Conservation (phyloP, 2,888 invertebrate genomes). For the Dryobota labecula region DNA sequence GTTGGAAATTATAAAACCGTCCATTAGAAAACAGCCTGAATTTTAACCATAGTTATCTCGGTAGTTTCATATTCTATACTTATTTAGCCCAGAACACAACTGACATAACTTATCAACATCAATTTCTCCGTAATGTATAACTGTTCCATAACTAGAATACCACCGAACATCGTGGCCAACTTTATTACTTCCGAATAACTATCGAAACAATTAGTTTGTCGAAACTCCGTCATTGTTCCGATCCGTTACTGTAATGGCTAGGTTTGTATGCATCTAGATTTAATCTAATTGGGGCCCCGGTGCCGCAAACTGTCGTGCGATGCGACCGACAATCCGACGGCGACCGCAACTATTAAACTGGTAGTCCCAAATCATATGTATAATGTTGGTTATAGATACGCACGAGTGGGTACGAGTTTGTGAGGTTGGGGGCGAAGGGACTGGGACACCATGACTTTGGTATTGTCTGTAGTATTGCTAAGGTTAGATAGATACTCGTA, state of each 20-base stretch:
- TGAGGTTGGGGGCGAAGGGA: constrained; percentile 8
- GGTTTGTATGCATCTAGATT: constrained; percentile 62
- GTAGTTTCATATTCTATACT: too few species aligned
- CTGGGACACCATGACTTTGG: background rate
- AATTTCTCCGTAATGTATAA: background rate
- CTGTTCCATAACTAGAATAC: constrained; percentile 16
- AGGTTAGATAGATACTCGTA: too few species aligned
- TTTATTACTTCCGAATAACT: constrained; percentile 64
- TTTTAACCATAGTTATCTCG: background rate
- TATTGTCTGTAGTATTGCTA: constrained; percentile 1
- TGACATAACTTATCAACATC: background rate
- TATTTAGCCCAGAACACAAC: too few species aligned
- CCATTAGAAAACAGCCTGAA: background rate
- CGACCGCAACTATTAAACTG: constrained; percentile 63
- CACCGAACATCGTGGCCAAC: constrained; percentile 37
- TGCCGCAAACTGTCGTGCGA: constrained; percentile 62
- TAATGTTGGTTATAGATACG: constrained; percentile 36
- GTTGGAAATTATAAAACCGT: too few species aligned
- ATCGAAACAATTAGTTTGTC: constrained; percentile 61
- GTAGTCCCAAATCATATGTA: constrained; percentile 56
- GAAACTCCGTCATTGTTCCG: constrained; percentile 60
- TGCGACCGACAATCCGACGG: constrained; percentile 61
- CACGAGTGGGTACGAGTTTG: constrained; percentile 18
- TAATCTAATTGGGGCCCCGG: constrained; percentile 59
- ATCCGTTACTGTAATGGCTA: constrained; percentile 51